Base-by-base conservation (phyloP, 2,113 vertebrate species). In the Callopanchax toddi region DNA sequence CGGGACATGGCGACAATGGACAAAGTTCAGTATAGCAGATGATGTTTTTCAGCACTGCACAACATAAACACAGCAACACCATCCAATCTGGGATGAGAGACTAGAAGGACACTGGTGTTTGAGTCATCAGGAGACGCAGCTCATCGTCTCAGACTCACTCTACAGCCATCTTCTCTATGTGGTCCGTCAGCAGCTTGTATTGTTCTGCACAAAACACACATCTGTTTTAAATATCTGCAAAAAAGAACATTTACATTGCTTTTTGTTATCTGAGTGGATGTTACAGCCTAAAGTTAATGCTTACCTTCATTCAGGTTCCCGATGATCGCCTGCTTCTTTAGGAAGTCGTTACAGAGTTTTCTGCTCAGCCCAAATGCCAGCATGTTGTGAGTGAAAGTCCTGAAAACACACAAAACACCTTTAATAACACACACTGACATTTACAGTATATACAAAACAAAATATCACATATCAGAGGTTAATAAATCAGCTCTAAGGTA, bases 331-430 rank as follows among this genome's bases (percentile, higher is more conserved):
- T 99, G 97, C 80, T 99, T 99, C 93, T 98, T 98, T 82, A 99
- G 89, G 67, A 99, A 99, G 79, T 99, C 95, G 0, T 92, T 94
- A 86, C 97, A 98, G 60, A 98, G 93, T 85, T 97, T 97, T 92
- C 93, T 95, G 83, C 64, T 97, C 68, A 99, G 90, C 2, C 97
- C 97, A 0, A 99, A 99, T 0, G 96, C 97, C 91, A 99, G 69
- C 97, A 99, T 98, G 88, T 99, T 99, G 74, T 99, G 96, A 1
- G 96, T 97, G 91, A 99, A 98, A 0, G 97, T 99, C 83, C 97
- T 99, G 84, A 6, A 80, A 76, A 70, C 6, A 68, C 37, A 81
- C 5, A 40, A 22, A 29, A 10, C 4, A 0, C 10, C 4, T 32
- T 32, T 32, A 32, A 32, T 32, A 1, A 3, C 29, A 32, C 29